Conservation (phyloP, 2,888 invertebrate species). For the Meandrusa payeni region DNA sequence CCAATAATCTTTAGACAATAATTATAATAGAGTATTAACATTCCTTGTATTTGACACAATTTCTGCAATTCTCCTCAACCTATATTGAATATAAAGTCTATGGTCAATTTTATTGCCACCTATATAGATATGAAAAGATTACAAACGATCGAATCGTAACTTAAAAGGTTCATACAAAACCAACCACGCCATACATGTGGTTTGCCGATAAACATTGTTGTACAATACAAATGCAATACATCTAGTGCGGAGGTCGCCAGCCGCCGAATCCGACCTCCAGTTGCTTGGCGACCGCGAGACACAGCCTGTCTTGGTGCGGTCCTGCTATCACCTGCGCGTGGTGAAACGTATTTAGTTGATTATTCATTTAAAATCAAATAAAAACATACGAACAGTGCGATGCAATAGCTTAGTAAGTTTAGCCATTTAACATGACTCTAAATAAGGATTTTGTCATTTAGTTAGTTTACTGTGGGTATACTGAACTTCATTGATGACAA, state of each 20-base stretch:
- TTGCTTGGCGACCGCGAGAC: conserved; percentile 89
- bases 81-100: no score
- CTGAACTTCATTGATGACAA: no score
- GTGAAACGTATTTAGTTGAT: conserved; percentile 30
- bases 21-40: no score
- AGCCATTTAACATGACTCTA: no score
- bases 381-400: no score
- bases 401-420: no score
- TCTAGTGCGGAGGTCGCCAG: conserved; percentile 83
- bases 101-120: conserved; percentile 39
- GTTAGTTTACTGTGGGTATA: no score
- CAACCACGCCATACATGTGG: conserved; percentile 55
- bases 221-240: conserved; percentile 21
- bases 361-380: no score
- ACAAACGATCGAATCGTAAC: conserved; percentile 13
- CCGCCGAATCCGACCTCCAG: conserved; percentile 91
- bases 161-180: conserved; percentile 32
- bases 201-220: conserved; percentile 31
- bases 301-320: conserved; percentile 88
- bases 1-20: no score
- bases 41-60: no score
- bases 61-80: no score
- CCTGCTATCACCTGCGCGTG: conserved; percentile 88
- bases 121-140: conserved; percentile 5
- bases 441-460: no score